Percentiles rank a stretch among this genome's conserved stretches.
Evolutionary conservation across 2,113 vertebrate genomes (phyloP).

Genomic region (Podilymbus podiceps): DNA sequence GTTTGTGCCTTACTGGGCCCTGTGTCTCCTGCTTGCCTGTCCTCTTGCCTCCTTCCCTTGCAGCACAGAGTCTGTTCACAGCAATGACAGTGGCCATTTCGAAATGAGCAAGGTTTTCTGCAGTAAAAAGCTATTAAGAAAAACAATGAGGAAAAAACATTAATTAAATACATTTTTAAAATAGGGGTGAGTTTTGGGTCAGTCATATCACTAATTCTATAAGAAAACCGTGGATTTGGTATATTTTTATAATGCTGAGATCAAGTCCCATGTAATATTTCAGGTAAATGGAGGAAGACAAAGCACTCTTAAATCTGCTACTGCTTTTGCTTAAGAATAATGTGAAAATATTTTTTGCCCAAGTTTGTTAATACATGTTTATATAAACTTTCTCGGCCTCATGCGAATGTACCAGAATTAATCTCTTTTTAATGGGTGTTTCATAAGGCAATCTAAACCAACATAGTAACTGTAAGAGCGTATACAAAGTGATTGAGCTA

Average conservation of each 20-base stretch:
- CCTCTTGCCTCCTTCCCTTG: neutral
- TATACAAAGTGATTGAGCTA: neutral
- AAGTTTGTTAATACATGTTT: neutral
- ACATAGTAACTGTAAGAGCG: neutral
- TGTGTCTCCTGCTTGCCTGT: neutral
- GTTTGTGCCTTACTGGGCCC: neutral
- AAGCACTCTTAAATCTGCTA: neutral
- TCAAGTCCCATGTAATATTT: neutral
- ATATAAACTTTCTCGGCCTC: neutral
- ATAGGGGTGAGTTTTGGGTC: neutral
- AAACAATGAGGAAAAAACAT: neutral
- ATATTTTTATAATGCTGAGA: neutral
- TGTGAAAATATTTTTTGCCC: neutral
- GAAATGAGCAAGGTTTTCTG: neutral
- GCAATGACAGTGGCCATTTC: neutral
- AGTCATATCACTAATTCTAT: neutral
- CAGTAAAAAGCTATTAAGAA: neutral
- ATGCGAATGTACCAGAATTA: neutral
- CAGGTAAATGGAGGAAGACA: neutral
- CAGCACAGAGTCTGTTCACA: neutral
- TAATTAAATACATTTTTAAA: neutral
- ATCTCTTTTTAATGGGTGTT: neutral
- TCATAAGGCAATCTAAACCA: neutral
- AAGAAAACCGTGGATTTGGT: neutral
- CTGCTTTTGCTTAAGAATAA: neutral